Conservation (phyloP, 2,797 vertebrate species). For the Sardinella longiceps region DNA sequence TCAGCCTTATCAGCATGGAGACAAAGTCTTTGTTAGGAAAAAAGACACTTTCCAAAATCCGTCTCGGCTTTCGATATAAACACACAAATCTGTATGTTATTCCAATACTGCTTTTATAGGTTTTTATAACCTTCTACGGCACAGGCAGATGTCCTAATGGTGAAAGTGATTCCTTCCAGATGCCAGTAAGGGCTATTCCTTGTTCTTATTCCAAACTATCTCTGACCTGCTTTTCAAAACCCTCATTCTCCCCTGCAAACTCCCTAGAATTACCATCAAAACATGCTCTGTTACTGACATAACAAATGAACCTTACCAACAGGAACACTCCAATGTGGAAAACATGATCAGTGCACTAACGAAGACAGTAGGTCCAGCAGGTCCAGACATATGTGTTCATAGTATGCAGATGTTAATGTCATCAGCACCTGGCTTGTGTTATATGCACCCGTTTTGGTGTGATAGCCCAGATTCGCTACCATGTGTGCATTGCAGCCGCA, state of each 20-base stretch:
- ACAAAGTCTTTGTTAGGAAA: neutral
- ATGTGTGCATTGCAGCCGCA: neutral
- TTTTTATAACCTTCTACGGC: constrained; percentile 32
- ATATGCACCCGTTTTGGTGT: neutral
- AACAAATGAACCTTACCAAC: neutral
- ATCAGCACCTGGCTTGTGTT: constrained; percentile 4
- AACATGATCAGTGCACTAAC: neutral
- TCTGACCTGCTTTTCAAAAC: constrained; percentile 28
- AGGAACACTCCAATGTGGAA: neutral
- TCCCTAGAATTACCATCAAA: neutral
- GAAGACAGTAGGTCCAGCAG: neutral
- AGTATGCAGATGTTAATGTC: neutral
- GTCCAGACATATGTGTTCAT: neutral
- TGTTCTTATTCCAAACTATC: constrained; percentile 28
- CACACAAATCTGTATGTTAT: constrained; percentile 21
- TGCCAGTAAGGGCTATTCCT: constrained; percentile 30
- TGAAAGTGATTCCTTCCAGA: constrained; percentile 52
- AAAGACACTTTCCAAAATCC: neutral
- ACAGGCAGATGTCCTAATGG: constrained; percentile 48
- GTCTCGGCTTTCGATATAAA: neutral
- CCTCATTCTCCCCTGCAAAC: neutral
- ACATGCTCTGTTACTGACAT: neutral
- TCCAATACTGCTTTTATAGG: constrained; percentile 37
- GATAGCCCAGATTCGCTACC: neutral
- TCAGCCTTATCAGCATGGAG: neutral